phyloP scores from a whole-genome alignment of 1,140 invertebrate genomes.

The Atta texana region DNA sequence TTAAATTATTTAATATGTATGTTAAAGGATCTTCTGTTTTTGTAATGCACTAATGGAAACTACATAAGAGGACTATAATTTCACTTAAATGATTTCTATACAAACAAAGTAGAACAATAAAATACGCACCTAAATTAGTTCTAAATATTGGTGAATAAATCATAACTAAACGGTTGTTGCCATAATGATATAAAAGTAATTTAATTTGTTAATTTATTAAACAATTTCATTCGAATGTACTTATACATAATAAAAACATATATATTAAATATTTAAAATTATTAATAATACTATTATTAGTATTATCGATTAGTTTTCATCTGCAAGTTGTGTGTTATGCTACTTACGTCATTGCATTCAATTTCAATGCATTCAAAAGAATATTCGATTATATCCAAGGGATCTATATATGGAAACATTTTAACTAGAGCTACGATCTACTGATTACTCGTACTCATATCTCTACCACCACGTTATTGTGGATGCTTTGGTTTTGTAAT shows the following conservation, averaged over 20 bases:
- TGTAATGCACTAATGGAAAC: neutral
- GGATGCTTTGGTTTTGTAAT: conserved; percentile 69
- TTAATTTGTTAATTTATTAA: neutral
- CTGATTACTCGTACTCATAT: conserved; percentile 65
- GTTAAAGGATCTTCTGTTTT: neutral
- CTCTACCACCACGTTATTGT: conserved; percentile 64
- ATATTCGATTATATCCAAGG: neutral
- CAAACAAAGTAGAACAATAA: neutral
- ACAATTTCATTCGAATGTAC: neutral
- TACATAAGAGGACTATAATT: conserved; percentile 1
- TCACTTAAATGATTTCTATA: neutral
- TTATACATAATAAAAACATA: neutral
- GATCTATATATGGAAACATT: conserved; percentile 10
- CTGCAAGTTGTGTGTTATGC: neutral
- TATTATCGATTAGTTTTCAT: neutral
- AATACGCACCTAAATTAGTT: conserved; percentile 30
- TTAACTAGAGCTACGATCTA: conserved; percentile 67
- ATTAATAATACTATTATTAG: neutral
- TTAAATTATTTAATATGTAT: neutral
- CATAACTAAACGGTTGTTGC: neutral
- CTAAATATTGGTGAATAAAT: neutral
- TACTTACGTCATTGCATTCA: neutral
- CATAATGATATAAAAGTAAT: neutral
- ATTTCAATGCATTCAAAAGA: conserved; percentile 22
- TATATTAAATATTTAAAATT: neutral